phyloP scores from a whole-genome alignment of 1,140 invertebrate genomes.

The Cylas formicarius region DNA sequence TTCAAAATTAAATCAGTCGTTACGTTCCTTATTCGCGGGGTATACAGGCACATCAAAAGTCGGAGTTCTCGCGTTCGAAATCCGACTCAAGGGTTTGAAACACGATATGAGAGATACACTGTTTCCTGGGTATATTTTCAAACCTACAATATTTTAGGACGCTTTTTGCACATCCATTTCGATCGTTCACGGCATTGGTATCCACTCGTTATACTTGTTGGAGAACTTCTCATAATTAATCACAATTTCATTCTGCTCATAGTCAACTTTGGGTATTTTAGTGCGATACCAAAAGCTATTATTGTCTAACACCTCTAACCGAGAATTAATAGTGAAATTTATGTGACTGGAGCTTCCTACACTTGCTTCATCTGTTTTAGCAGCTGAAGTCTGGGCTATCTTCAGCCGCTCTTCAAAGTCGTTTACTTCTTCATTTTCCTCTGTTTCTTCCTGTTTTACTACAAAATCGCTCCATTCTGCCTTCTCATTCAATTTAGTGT shows the following conservation, averaged over 20 bases:
- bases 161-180: too few species aligned
- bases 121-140: too few species aligned
- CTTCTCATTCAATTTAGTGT: constrained; percentile 3
- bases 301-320: constrained; percentile 65
- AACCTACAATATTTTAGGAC: too few species aligned
- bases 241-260: constrained; percentile 74
- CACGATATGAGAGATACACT: too few species aligned
- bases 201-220: constrained; percentile 83
- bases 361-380: constrained; percentile 3
- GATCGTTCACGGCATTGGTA: constrained; percentile 81
- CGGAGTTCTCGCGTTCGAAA: too few species aligned
- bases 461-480: too few species aligned
- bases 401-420: constrained; percentile 18
- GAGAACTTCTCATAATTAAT: constrained; percentile 82
- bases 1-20: too few species aligned
- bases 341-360: constrained; percentile 14
- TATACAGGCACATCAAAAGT: too few species aligned
- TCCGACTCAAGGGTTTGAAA: too few species aligned
- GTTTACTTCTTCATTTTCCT: constrained; percentile 11
- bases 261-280: constrained; percentile 78
- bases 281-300: constrained; percentile 70
- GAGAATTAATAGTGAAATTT: constrained; percentile 51
- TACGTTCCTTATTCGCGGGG: too few species aligned
- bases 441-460: constrained; percentile 11
- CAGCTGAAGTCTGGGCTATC: constrained; percentile 1